Evolutionary conservation across 37 sponge, comb jelly and placozoan genomes (phyloP).

Genomic region (Axinella damicornis): DNA sequence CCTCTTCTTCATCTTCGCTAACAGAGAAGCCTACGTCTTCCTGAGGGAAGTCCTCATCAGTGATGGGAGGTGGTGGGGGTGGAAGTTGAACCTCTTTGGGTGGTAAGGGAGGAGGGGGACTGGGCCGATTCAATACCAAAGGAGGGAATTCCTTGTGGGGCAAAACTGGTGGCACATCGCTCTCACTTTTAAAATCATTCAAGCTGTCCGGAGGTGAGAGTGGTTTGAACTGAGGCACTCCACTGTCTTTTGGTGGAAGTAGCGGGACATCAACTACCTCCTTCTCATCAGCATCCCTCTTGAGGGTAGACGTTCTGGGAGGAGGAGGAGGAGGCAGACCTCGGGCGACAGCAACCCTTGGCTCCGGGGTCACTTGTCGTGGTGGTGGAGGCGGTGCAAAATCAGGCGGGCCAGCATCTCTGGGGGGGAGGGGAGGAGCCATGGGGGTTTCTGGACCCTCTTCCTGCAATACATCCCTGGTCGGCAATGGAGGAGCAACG

Average conservation of each 20-base stretch:
- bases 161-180: neutral
- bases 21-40: neutral
- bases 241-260: slow-evolving; percentile 8
- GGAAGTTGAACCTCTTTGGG: neutral
- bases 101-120: slow-evolving; percentile 25
- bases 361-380: too few species aligned
- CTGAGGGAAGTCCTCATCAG: neutral
- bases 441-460: neutral
- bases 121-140: neutral
- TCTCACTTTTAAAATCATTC: neutral
- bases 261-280: neutral
- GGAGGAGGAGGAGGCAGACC: neutral
- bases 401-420: slow-evolving; percentile 29
- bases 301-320: neutral
- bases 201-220: slow-evolving; percentile 15
- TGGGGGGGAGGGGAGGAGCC: slow-evolving; percentile 18
- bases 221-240: neutral
- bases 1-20: slow-evolving; percentile 27
- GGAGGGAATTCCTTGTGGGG: neutral
- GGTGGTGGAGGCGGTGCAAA: slow-evolving; percentile 31
- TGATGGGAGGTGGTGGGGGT: slow-evolving; percentile 30
- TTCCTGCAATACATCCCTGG: too few species aligned
- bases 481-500: too few species aligned
- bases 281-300: neutral
- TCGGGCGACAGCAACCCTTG: neutral